phyloP scores from a whole-genome alignment of 2,888 invertebrate species.

The Charanyca ferruginea region DNA sequence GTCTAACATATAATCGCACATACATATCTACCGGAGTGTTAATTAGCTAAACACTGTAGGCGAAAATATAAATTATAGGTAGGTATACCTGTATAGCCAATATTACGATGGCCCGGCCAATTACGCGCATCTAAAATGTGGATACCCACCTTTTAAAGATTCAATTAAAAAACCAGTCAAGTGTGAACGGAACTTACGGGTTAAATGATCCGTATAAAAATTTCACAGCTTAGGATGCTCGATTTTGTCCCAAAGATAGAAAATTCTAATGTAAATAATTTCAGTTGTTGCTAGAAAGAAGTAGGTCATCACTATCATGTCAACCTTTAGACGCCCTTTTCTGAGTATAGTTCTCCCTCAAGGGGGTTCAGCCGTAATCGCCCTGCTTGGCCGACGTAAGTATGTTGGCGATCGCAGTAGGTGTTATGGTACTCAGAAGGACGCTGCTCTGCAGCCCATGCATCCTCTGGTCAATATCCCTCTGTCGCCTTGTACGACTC shows the following conservation, averaged over 20 bases:
- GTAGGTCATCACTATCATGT: too few species aligned
- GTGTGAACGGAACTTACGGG: conserved; percentile 31
- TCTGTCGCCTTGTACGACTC: too few species aligned
- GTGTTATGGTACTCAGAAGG: too few species aligned
- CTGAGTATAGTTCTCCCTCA: too few species aligned
- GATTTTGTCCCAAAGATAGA: conserved; percentile 14
- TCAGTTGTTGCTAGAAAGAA: conserved; percentile 4
- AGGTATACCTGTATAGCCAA: conserved; percentile 23
- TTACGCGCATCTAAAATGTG: conserved; percentile 35
- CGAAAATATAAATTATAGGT: conserved; percentile 49
- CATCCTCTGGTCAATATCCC: too few species aligned
- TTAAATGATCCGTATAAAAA: conserved; percentile 48
- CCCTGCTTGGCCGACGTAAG: too few species aligned
- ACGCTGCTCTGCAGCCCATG: too few species aligned
- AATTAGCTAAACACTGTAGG: conserved; percentile 52
- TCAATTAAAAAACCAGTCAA: conserved; percentile 55
- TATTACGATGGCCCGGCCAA: conserved; percentile 36
- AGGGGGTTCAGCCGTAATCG: too few species aligned
- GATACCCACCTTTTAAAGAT: conserved; percentile 41
- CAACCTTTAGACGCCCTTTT: too few species aligned
- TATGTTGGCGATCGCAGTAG: too few species aligned
- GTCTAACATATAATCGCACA: conserved; percentile 41
- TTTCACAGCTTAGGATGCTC: conserved; percentile 23
- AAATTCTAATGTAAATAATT: conserved; percentile 20
- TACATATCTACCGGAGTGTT: conserved; percentile 44